Base-by-base conservation (phyloP, 2,797 vertebrate genomes). In the Microctenopoma steveboyesi region DNA sequence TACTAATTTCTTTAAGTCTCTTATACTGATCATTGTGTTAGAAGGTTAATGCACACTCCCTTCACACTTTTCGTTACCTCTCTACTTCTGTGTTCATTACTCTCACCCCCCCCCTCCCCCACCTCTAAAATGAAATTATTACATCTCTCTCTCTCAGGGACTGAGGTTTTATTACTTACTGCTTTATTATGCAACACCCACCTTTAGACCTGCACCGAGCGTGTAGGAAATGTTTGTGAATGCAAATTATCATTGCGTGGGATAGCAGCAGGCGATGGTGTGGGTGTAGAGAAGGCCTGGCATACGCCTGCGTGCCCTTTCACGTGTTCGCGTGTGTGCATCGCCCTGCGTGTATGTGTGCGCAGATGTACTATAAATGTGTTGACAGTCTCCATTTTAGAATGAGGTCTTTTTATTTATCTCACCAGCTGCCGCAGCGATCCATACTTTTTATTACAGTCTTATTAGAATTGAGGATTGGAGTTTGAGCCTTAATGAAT, bases 401-500 rank as follows among this genome's bases (percentile, higher is more conserved):
- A 74, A 64, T 68, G 50, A 84, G 72, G 64, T 83, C 48, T 76
- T 84, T 83, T 74, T 84, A 80, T 88, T 87, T 83, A 67, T 74
- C 63, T 69, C 75, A 58, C 79, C 69, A 80, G 75, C 43, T 52
- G 60, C 71, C 61, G 83, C 52, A 74, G 69, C 79, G 49, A 89
- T 90, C 85, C 82, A 89, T 85, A 85, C 76, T 88, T 88, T 83
- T 88, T 78, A 81, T 89, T 80, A 76, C 64, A 50, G 64, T 79
- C 74, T 89, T 91, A 89, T 91, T 92, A 80, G 87, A 85, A 69
- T 59, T 16, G 79, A 80, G 86, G 71, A 88, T 60, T 72, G 79
- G 81, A 88, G 72, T 69, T 82, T 49, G 65, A 83, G 74, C 86
- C 74, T 87, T 87, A 90, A 92, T 92, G 87, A 91, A 82, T 91